Base-by-base conservation (phyloP, 2,888 invertebrate species). In the Zhengitettix transpicula region DNA sequence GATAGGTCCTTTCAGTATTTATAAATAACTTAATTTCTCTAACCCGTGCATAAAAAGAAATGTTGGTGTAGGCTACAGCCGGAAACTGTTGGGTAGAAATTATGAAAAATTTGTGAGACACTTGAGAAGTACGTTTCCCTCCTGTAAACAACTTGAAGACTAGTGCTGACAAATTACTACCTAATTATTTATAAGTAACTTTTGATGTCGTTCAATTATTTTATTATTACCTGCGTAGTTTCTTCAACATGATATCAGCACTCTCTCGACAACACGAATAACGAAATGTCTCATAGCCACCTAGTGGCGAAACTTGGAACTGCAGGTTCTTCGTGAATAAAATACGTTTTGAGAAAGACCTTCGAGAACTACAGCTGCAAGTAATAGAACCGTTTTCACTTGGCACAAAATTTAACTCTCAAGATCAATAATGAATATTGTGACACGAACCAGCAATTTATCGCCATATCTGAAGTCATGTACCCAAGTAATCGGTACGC, bases 401-500 rank as follows among this genome's bases (percentile, higher is more conserved):
- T n/a, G 17, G 14, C 53, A 16, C 17, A 53, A 53, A 16, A 28
- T 28, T 28, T 28, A 28, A 28, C 28, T 28, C 7, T 28, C 28
- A 7, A 28, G 47, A 40, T 76, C 73, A 72, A 85, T 83, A 82
- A 79, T 81, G 72, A 85, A 82, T 76, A 81, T 83, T 63, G 81
- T 81, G 65, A 73, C 80, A 67, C 82, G 83, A 71, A 81, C 85
- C 67, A 78, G 81, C 64, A 81, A 78, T 67, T 74, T 86, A 65
- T 77, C 81, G 64, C 80, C 82, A 60, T 85, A 82, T 69, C 76
- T 87, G 67, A 83, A 84, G 69, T 81, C 83, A 55, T 77, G 82
- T 44, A 79, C 81, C 62, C 82, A 81, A 68, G 83, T 81, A 58
- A 82, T 89, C 42, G 79, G 85, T 62, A 82, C 81, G 68, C 82